Conservation (phyloP, 2,113 vertebrate genomes). For the Sclerurus mexicanus region DNA sequence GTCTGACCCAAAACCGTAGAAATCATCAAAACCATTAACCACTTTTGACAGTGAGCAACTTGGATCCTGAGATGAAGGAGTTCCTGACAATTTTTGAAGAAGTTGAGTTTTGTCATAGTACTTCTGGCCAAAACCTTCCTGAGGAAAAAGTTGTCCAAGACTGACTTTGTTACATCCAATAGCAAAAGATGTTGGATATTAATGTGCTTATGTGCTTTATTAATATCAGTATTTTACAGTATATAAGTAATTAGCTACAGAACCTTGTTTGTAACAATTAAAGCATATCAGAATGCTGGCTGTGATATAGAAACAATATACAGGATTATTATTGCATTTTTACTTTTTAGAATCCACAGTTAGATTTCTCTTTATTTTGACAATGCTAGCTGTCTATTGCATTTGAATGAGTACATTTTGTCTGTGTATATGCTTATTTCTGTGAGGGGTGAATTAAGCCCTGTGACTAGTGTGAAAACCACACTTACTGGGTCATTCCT, state of each 20-base stretch:
- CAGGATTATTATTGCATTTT: neutral
- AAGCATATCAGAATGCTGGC: neutral
- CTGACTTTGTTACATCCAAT: neutral
- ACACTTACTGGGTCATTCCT: neutral
- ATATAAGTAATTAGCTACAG: neutral
- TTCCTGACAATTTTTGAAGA: neutral
- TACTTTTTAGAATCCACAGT: neutral
- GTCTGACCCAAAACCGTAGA: neutral
- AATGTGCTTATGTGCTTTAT: neutral
- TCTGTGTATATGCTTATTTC: neutral
- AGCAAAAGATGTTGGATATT: neutral
- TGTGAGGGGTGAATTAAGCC: neutral
- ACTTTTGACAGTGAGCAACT: neutral
- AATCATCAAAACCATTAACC: neutral
- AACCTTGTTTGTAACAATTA: neutral
- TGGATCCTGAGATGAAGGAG: neutral
- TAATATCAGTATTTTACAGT: neutral
- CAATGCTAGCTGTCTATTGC: neutral
- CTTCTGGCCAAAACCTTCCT: neutral
- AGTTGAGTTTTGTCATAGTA: neutral
- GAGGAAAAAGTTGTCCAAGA: neutral
- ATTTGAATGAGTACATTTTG: neutral
- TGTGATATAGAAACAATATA: neutral
- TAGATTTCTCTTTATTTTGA: neutral
- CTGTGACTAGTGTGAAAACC: neutral